Evolutionary conservation across 2,888 invertebrate species (phyloP).

Genomic region (Zhengitettix transpicula): DNA sequence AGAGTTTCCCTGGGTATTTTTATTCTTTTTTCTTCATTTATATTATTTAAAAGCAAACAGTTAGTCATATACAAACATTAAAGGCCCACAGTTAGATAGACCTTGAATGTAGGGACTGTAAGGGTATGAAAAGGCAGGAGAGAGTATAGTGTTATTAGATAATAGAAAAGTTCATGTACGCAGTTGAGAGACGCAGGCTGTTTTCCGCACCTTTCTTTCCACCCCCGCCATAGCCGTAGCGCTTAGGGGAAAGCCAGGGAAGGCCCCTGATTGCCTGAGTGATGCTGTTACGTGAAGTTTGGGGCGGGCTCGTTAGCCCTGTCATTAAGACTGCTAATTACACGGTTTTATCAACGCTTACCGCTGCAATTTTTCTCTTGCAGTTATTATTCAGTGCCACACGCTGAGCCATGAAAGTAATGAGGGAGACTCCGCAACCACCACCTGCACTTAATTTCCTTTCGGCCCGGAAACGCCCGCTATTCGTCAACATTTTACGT

Average conservation of each 20-base stretch:
- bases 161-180: not conserved
- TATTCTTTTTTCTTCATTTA: too few species aligned
- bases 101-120: too few species aligned
- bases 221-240: not conserved
- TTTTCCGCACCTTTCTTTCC: not conserved
- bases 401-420: not conserved
- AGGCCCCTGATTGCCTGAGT: not conserved
- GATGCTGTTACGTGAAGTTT: not conserved
- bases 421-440: too few species aligned
- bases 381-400: not conserved
- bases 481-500: too few species aligned
- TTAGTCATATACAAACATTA: too few species aligned
- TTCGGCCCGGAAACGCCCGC: too few species aligned
- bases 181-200: not conserved
- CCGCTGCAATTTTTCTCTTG: slow-evolving; percentile 1
- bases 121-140: not conserved
- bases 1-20: too few species aligned
- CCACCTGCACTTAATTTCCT: too few species aligned
- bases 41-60: too few species aligned
- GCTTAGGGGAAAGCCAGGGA: not conserved
- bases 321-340: slow-evolving; percentile 9
- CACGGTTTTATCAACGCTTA: slow-evolving; percentile 8
- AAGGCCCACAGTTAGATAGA: too few species aligned
- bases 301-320: not conserved
- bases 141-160: not conserved